phyloP scores from a whole-genome alignment of 1,140 invertebrate species.

The Teleopsis dalmanni region DNA sequence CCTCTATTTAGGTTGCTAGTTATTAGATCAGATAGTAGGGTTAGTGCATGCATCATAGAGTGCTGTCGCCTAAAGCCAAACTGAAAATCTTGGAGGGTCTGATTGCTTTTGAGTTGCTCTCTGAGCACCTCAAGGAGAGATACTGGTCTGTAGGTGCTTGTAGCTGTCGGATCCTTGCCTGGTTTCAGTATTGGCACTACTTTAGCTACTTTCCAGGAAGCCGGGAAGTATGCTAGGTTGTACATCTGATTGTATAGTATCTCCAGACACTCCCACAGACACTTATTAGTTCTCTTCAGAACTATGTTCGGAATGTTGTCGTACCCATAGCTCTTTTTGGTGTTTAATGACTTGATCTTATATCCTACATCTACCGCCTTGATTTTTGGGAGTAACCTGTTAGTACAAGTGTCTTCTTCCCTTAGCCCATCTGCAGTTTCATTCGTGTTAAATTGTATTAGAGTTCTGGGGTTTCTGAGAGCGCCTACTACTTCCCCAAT shows the following conservation, averaged over 20 bases:
- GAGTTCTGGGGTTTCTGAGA: no score
- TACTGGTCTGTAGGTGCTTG: constrained; percentile 22
- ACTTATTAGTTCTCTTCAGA: background rate
- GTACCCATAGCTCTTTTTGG: background rate
- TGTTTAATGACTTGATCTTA: background rate
- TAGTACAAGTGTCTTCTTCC: no score
- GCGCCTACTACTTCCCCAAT: no score
- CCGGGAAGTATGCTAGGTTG: constrained; percentile 15
- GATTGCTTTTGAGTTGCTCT: background rate
- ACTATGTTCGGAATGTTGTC: background rate
- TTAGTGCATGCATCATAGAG: background rate
- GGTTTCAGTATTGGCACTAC: constrained; percentile 18
- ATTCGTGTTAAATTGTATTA: no score
- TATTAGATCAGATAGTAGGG: background rate
- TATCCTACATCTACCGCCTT: background rate
- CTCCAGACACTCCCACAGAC: background rate
- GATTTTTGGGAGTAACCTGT: no score
- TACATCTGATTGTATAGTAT: constrained; percentile 13
- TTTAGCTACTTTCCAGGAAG: constrained; percentile 17
- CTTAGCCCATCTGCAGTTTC: no score
- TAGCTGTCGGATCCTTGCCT: constrained; percentile 13
- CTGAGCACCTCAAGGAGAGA: background rate
- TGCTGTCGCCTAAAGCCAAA: background rate
- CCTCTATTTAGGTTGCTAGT: background rate
- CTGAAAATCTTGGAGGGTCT: background rate